Conservation (phyloP, 2,888 invertebrate genomes). For the Tenthredo distinguenda region DNA sequence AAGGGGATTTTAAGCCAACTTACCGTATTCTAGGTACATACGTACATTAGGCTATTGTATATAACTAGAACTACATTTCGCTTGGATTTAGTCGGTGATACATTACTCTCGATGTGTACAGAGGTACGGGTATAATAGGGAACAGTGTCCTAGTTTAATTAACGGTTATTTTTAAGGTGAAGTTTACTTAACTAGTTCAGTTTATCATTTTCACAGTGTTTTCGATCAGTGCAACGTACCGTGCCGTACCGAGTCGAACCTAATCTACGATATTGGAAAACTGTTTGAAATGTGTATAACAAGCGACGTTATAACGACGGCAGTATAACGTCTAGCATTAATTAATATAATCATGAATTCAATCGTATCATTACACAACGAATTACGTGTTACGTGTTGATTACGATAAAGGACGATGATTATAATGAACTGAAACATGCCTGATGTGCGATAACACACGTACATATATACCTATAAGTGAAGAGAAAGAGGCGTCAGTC, state of each 20-base stretch:
- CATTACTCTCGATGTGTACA: neutral
- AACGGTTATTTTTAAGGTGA: slow-evolving; percentile 13
- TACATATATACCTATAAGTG: neutral
- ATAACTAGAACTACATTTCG: neutral
- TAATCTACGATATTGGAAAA: neutral
- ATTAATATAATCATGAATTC: neutral
- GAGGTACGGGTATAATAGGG: neutral
- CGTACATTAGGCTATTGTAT: neutral
- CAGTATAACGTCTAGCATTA: neutral
- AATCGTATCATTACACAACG: neutral
- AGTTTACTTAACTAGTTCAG: neutral
- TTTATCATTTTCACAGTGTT: neutral
- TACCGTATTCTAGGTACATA: neutral
- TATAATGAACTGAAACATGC: neutral
- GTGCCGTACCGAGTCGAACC: neutral
- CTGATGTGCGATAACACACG: neutral
- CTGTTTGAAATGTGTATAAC: neutral
- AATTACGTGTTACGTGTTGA: neutral
- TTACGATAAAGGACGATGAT: neutral
- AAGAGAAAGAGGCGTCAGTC: no score
- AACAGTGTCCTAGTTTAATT: neutral
- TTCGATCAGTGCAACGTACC: neutral
- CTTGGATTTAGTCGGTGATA: neutral
- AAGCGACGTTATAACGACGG: neutral
- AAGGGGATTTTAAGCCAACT: neutral